phyloP scores from a whole-genome alignment of 2,888 invertebrate genomes.

The Chalcis sispes region DNA sequence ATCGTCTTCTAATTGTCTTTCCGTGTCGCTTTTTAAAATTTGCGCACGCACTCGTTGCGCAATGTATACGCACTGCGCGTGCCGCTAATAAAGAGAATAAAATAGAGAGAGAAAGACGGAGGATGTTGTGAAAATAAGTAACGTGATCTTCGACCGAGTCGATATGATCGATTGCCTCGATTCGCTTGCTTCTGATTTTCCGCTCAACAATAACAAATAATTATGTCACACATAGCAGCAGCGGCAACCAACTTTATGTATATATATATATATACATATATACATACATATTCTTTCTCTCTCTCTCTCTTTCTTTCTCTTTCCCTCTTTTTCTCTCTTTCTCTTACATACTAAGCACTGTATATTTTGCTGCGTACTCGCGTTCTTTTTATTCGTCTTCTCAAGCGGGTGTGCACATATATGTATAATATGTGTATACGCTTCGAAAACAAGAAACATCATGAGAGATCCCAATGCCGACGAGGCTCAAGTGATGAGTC shows the following conservation, averaged over 20 bases:
- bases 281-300: neutral
- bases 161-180: constrained; percentile 57
- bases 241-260: too few species aligned
- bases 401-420: too few species aligned
- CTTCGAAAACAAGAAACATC: constrained; percentile 59
- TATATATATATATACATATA: too few species aligned
- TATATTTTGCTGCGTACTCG: too few species aligned
- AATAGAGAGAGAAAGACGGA: too few species aligned
- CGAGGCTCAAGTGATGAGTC: constrained; percentile 58
- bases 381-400: too few species aligned
- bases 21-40: too few species aligned
- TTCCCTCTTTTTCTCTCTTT: neutral
- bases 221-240: constrained; percentile 65
- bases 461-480: constrained; percentile 9
- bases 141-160: constrained; percentile 35
- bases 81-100: constrained; percentile 4
- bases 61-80: too few species aligned
- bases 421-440: constrained; percentile 1
- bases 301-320: constrained; percentile 41
- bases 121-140: too few species aligned
- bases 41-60: too few species aligned
- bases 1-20: too few species aligned
- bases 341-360: too few species aligned
- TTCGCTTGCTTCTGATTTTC: constrained; percentile 13
- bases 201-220: constrained; percentile 66